Conservation (phyloP, 2,797 vertebrate species). For the Mormyrops boulengeri region DNA sequence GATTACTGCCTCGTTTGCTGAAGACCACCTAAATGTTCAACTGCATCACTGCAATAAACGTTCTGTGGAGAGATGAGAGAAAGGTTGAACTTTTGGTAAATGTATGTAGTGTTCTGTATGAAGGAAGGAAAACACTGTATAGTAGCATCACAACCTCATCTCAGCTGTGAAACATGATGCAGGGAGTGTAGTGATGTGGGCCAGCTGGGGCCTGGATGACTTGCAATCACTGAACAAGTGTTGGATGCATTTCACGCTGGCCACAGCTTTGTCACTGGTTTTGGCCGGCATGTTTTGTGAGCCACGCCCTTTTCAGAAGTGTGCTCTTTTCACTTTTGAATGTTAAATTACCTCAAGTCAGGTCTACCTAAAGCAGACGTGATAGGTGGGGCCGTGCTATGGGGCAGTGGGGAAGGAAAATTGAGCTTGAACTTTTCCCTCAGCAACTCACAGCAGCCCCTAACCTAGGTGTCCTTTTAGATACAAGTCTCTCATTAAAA, state of each 20-base stretch:
- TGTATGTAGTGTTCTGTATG: not conserved
- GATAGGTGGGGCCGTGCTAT: not conserved
- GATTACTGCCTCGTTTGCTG: not conserved
- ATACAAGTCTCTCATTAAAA: not conserved
- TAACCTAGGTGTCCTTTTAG: not conserved
- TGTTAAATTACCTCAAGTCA: not conserved
- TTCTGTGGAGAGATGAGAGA: not conserved
- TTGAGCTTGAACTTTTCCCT: not conserved
- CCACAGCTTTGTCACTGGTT: not conserved
- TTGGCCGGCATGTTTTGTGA: not conserved
- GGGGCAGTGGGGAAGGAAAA: not conserved
- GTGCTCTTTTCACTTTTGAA: not conserved
- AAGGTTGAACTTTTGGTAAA: not conserved
- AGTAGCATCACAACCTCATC: not conserved
- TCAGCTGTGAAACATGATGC: not conserved
- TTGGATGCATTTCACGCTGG: not conserved
- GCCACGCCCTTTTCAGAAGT: not conserved
- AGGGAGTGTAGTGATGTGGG: not conserved
- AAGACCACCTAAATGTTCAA: not conserved
- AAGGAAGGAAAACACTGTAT: not conserved
- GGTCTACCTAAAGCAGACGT: slow-evolving; percentile 3
- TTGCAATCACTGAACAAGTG: not conserved
- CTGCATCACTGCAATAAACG: not conserved
- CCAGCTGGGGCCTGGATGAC: not conserved
- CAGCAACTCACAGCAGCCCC: not conserved